A percentile compares a stretch with the other conserved stretches of the same genome.
Evolutionary conservation across 2,888 invertebrate species (phyloP).

Genomic region (Trissolcus brochymenae): DNA sequence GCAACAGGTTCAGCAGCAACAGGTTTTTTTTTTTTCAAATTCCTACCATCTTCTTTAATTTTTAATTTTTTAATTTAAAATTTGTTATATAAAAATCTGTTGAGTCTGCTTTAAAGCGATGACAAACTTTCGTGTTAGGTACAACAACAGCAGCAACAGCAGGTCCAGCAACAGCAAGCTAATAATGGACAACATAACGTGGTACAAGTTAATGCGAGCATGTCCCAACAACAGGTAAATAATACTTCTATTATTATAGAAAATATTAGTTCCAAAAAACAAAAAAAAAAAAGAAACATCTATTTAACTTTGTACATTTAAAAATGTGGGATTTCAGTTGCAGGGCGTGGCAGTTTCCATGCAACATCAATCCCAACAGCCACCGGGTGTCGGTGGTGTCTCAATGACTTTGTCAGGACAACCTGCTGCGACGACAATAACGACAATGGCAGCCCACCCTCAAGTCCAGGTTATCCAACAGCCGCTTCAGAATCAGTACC

Average conservation of each 20-base stretch:
- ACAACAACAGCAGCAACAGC: conserved; percentile 70
- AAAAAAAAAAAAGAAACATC: too few relatives aligned
- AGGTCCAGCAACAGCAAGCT: conserved; percentile 68
- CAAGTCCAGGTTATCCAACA: conserved; percentile 91
- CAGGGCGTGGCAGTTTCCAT: conserved; percentile 77
- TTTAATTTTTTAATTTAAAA: too few relatives aligned
- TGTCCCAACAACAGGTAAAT: conserved; percentile 76
- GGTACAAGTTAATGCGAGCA: conserved; percentile 74
- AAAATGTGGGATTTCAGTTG: conserved; percentile 60
- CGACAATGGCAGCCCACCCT: conserved; percentile 87
- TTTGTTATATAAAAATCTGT: too few relatives aligned
- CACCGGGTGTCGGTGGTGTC: conserved; percentile 77
- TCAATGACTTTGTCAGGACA: conserved; percentile 74
- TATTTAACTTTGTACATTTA: too few relatives aligned
- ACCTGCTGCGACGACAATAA: conserved; percentile 80
- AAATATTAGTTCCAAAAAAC: too few relatives aligned
- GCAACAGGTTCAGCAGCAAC: conserved; percentile 45
- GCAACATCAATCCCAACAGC: conserved; percentile 78
- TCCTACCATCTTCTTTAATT: too few relatives aligned
- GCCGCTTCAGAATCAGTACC: conserved; percentile 85
- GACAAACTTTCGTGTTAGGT: conserved; percentile 45
- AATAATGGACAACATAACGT: conserved; percentile 71
- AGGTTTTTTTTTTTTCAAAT: conserved; percentile 3
- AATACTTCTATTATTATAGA: too few relatives aligned
- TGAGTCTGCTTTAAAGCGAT: too few relatives aligned